Base-by-base conservation (phyloP, 2,113 vertebrate genomes). In the Macroglossus sobrinus region DNA sequence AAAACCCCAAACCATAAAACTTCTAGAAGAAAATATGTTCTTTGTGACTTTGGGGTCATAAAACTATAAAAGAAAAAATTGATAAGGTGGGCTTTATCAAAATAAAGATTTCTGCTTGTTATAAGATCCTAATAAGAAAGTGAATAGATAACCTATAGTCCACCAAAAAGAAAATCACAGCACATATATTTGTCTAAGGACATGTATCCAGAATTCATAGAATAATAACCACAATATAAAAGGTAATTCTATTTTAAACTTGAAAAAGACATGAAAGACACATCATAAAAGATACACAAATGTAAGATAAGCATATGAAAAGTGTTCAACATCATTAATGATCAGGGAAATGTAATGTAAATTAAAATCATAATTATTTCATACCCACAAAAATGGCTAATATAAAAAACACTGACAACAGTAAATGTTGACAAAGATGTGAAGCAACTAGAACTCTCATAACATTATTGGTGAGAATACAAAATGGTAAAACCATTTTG, bases 171-270 rank as follows among this genome's bases (percentile, higher is more conserved):
- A 26, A 93, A 59, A 50, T 72, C 80, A 80, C 11, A 66, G 64
- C 38, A 55, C 19, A 24, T 85, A 47, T 40, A 89, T 30, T 38
- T 22, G 7, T 43, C 43, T 76, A 75, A 91, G 68, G 55, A 78
- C 22, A 33, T 85, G 33, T 74, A 57, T 75, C 50, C 84, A 90
- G 22, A 94, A 86, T 76, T 90, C 61, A 72, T 45, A 86, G 33
- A 89, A 80, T 80, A 84, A 89, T 30, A 84, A 63, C 57, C 45
- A 66, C 28, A 87, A 88, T 76, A 71, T 69, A 66, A 85, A 80
- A 61, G 26, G 89, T 26, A 97, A 90, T 38, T 6, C 53, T 74
- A 81, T 50, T 96, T 94, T 86, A 90, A 89, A 89, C 76, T 84
- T 26, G 50, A 43, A 96, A 91, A 91, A 68, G n/a, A 78, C 6